Evolutionary conservation across 2,797 vertebrate species (phyloP).

Genomic region (Somateria mollissima): DNA sequence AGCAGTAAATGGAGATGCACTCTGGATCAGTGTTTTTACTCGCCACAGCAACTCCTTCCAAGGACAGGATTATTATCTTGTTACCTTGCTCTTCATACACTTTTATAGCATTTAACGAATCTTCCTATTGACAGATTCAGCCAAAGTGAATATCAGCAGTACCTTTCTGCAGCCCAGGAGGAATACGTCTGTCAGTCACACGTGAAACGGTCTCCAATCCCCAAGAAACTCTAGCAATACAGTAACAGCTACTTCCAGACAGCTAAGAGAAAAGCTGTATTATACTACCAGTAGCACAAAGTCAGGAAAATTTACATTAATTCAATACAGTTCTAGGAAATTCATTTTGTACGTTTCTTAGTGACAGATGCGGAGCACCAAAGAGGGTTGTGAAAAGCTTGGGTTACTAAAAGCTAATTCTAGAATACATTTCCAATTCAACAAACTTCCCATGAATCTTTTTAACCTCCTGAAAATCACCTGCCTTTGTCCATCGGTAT

Average conservation of each 20-base stretch:
- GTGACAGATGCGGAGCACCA: background rate
- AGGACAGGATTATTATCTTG: background rate
- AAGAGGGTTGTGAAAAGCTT: background rate
- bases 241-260: background rate
- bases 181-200: background rate
- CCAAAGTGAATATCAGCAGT: background rate
- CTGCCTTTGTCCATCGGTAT: background rate
- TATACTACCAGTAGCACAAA: background rate
- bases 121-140: background rate
- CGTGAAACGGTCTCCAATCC: background rate
- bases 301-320: background rate
- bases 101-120: background rate
- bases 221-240: background rate
- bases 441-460: background rate
- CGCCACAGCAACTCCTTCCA: background rate
- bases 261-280: background rate
- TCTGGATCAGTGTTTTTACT: background rate
- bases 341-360: background rate
- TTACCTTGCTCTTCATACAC: background rate
- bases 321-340: background rate
- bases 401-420: background rate
- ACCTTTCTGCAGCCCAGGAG: background rate
- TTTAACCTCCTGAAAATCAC: background rate
- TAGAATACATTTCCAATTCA: background rate
- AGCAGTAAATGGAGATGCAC: background rate